A percentile compares a stretch with the other conserved stretches of the same genome.
Conservation (phyloP, 2,113 vertebrate genomes). For the Sus scrofa region DNA sequence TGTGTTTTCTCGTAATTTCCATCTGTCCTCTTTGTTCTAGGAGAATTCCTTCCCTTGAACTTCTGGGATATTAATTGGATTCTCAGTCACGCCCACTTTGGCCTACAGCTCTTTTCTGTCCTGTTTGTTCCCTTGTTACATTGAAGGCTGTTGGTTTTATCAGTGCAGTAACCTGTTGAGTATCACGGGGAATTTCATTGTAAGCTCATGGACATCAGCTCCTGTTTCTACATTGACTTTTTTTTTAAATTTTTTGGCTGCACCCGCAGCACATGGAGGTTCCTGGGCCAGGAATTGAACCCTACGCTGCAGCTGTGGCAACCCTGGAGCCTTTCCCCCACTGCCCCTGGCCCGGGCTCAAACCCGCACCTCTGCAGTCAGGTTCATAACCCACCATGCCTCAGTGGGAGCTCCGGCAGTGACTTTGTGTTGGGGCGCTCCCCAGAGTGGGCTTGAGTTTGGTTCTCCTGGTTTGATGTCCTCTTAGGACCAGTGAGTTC, state of each 20-base stretch:
- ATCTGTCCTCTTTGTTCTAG: background rate
- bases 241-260: too few species aligned
- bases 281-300: too few species aligned
- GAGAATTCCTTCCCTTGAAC: background rate
- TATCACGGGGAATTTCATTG: background rate
- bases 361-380: too few species aligned
- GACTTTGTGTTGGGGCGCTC: background rate
- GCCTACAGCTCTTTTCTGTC: background rate
- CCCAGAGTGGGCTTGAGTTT: background rate
- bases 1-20: background rate
- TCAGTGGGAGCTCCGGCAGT: background rate
- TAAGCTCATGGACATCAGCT: background rate
- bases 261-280: too few species aligned
- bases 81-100: background rate
- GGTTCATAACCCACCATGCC: too few species aligned
- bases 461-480: background rate
- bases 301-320: too few species aligned
- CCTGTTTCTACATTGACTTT: background rate
- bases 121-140: background rate
- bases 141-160: conserved; percentile 22
- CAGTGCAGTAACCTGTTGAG: background rate
- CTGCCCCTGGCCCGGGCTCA: too few species aligned
- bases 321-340: too few species aligned
- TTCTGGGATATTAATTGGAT: background rate
- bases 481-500: background rate